Conservation (phyloP, 2,113 vertebrate species). For the Platysternon megacephalum region DNA sequence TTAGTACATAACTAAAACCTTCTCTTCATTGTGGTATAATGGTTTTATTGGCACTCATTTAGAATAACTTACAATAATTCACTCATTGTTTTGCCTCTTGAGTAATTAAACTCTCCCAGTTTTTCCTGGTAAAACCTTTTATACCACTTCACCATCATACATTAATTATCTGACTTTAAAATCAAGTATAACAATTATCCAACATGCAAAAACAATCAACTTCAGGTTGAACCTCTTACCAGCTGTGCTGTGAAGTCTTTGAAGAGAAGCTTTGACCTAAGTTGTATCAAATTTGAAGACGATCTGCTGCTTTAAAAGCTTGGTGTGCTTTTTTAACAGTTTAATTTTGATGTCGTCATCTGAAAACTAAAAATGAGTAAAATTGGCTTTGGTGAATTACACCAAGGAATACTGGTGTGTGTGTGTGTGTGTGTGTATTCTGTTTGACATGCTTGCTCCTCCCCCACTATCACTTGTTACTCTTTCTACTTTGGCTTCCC, state of each 20-base stretch:
- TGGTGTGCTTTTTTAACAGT: background rate
- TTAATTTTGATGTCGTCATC: background rate
- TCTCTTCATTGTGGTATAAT: accelerated
- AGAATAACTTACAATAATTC: background rate
- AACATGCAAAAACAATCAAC: background rate
- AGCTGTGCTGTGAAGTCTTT: background rate
- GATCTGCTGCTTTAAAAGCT: background rate
- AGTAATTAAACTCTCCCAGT: background rate
- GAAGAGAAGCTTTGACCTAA: background rate
- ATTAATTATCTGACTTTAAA: background rate
- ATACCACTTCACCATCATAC: background rate
- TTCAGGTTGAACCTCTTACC: background rate
- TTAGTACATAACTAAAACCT: background rate
- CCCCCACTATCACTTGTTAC: background rate
- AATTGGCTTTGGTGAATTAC: background rate
- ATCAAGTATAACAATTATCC: background rate
- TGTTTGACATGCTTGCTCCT: background rate
- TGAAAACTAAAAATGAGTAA: background rate
- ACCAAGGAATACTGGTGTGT: background rate
- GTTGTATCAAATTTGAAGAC: background rate
- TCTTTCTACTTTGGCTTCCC: background rate
- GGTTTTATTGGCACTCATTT: background rate
- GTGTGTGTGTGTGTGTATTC: background rate
- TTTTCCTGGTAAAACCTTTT: background rate
- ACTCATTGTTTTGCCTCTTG: background rate